These are phyloP conservation scores for Sander lucioperca DNA, from an alignment of 2,113 vertebrate genomes.

Conservation along the genomic window DNA sequence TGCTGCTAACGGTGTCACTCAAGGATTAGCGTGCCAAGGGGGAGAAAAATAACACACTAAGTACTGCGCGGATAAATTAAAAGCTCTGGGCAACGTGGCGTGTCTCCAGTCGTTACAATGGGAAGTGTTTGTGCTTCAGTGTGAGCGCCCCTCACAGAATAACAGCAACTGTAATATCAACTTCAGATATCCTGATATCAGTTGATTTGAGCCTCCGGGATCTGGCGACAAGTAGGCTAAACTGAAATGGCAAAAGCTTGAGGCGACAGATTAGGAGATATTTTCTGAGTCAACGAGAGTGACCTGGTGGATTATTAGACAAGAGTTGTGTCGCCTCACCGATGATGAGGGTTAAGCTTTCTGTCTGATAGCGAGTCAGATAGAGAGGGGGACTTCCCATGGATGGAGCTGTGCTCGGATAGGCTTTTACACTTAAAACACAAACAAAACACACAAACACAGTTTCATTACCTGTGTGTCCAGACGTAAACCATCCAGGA, in stretches of 20 bases:
- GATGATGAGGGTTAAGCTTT: conserved; percentile 58
- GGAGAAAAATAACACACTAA: conserved; percentile 72
- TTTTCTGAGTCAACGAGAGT: conserved; percentile 45
- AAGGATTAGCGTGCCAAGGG: conserved; percentile 77
- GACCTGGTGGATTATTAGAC: conserved; percentile 65
- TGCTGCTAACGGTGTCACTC: conserved; percentile 81
- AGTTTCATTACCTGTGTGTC: conserved; percentile 72
- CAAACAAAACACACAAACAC: not conserved
- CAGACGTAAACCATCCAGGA: conserved; percentile 74
- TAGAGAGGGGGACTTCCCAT: not conserved
- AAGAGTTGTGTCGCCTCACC: conserved; percentile 42
- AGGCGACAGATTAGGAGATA: conserved; percentile 42
- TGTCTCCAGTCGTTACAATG: conserved; percentile 21
- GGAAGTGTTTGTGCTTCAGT: conserved; percentile 21
- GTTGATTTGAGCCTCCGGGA: conserved; percentile 39
- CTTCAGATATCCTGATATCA: conserved; percentile 53
- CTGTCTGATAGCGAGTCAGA: conserved; percentile 35
- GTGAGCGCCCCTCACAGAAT: conserved; percentile 18
- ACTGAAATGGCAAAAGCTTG: conserved; percentile 33
- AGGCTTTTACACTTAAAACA: conserved; percentile 8
- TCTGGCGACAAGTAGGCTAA: conserved; percentile 6
- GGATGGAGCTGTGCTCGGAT: conserved; percentile 33
- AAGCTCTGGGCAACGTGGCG: conserved; percentile 50
- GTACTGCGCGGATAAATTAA: conserved; percentile 70
- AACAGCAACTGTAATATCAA: conserved; percentile 52